Base-by-base conservation (phyloP, 2,113 vertebrate species). In the Odocoileus hemionus region DNA sequence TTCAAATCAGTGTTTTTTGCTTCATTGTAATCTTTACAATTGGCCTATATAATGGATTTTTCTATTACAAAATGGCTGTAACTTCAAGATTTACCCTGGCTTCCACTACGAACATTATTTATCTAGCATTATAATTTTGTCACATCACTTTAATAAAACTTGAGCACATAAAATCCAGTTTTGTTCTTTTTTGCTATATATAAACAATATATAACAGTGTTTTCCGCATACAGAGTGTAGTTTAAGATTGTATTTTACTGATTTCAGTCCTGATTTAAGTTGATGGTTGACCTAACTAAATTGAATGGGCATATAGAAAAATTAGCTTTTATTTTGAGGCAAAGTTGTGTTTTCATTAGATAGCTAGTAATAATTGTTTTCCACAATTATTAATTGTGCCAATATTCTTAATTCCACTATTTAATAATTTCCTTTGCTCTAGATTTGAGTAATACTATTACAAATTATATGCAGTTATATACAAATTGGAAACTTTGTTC, bases 311-410 rank as follows among this genome's bases (percentile, higher is more conserved):
- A 21, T 57, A 92, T 45, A 76, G 28, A 33, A 93, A 92, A 95
- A 61, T 30, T 95, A 83, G 4, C 5, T 93, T 94, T 97, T 52
- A 87, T 96, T 98, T 76, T 91, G 25, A 85, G 19, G 14, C 17
- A 91, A 70, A 93, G 26, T 47, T 14, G 1, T 90, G 19, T 84
- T 92, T 97, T 90, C 19, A 84, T 90, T 33, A 87, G 19, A 11
- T 78, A 89, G n/a, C 19, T 52, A 45, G 14, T 70, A 78, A 64
- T 89, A 86, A 87, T 86, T 89, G 21, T 95, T 96, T 97, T 80
- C 36, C 3, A 54, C 5, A 5, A 16, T 61, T 95, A 61, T 78
- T 39, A 92, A 67, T 83, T 52, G 3, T 85, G n/a, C 52, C 74
- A 84, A 57, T 89, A 85, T 87, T 67, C 57, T 95, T 86, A 96